These are phyloP conservation scores for Trissoscelio sp. DNA, from an alignment of 2,888 invertebrate species.

Conservation along the genomic window DNA sequence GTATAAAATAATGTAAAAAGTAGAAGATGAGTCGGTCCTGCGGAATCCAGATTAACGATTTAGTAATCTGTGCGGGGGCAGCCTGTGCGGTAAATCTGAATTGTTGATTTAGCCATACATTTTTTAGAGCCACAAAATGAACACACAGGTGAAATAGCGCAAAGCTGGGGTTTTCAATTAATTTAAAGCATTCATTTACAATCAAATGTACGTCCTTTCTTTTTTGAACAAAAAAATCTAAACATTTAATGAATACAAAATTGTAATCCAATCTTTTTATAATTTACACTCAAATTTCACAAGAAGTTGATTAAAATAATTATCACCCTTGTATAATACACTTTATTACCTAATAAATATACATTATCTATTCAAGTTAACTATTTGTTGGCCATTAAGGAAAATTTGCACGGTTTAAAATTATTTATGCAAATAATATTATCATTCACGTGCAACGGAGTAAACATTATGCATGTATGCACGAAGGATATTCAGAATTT, in stretches of 20 bases:
- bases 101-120: not conserved
- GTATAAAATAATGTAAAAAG: slow-evolving; percentile 20
- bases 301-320: not conserved
- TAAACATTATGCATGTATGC: slow-evolving; percentile 14
- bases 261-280: too few relatives aligned
- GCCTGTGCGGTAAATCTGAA: slow-evolving; percentile 1
- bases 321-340: not conserved
- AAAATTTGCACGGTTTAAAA: slow-evolving; percentile 9
- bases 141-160: too few relatives aligned
- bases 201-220: too few relatives aligned
- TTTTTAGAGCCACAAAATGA: not conserved
- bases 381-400: slow-evolving; percentile 1
- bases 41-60: slow-evolving; percentile 29
- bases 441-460: slow-evolving; percentile 5
- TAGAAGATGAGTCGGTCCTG: not conserved
- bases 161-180: too few relatives aligned
- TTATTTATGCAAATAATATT: slow-evolving; percentile 35
- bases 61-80: not conserved
- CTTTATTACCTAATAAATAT: not conserved
- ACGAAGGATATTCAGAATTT: slow-evolving; percentile 30
- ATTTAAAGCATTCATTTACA: too few relatives aligned
- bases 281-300: not conserved
- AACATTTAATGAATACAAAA: too few relatives aligned
- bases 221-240: too few relatives aligned
- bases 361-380: not conserved